phyloP scores from a whole-genome alignment of 2,797 vertebrate genomes.

The Pseudochirops cupreus region DNA sequence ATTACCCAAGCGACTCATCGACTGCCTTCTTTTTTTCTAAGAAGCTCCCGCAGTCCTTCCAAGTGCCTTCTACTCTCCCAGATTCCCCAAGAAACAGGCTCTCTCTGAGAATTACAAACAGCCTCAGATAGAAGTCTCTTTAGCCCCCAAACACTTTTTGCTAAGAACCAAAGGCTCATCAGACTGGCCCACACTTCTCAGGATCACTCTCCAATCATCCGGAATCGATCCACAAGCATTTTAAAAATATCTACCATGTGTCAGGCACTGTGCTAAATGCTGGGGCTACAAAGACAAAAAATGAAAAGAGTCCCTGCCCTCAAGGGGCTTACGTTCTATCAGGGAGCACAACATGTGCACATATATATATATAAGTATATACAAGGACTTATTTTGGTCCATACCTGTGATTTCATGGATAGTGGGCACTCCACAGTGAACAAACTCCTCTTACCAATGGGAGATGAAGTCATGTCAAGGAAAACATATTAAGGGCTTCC shows the following conservation, averaged over 20 bases:
- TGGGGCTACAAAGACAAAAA: not conserved
- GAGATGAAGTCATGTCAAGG: not conserved
- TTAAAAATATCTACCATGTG: not conserved
- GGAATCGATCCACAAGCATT: not conserved
- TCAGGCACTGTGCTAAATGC: not conserved
- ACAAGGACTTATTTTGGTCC: not conserved
- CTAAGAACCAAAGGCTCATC: not conserved
- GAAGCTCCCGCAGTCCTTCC: constrained; percentile 10
- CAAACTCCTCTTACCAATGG: not conserved
- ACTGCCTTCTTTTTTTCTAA: constrained; percentile 20
- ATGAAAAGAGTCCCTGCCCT: not conserved
- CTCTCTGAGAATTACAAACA: constrained; percentile 46
- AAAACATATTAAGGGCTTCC: not conserved
- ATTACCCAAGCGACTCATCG: constrained; percentile 43
- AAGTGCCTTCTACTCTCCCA: constrained; percentile 46
- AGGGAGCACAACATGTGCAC: too few species aligned
- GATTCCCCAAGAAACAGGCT: constrained; percentile 22
- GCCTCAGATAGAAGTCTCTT: constrained; percentile 44
- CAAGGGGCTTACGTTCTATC: not conserved
- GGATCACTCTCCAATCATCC: constrained; percentile 9
- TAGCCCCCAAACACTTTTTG: not conserved
- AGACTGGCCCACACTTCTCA: constrained; percentile 38
- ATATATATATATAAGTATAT: not conserved
- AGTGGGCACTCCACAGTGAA: not conserved
- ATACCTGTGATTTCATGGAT: not conserved